Evolutionary conservation across 1,140 invertebrate species (phyloP).

Genomic region (Ceratina calcarata): DNA sequence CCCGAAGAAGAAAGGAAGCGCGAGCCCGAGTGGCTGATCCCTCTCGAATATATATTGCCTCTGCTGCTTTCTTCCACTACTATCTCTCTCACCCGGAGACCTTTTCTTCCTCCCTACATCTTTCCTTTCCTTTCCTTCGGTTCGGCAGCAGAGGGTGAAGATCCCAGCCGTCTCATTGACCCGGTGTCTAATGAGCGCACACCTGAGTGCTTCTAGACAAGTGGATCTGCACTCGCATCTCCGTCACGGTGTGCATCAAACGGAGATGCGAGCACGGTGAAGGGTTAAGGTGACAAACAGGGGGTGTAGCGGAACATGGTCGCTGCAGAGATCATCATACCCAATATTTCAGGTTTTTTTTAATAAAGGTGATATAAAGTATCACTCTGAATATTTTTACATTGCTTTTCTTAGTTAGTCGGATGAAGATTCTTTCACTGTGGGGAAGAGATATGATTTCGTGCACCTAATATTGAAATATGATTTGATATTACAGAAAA

Average conservation of each 20-base stretch:
- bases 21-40: slow-evolving; percentile 29
- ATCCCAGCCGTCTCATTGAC: slow-evolving; percentile 70
- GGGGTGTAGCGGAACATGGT: background rate
- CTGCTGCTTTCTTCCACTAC: slow-evolving; percentile 9
- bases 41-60: slow-evolving; percentile 34
- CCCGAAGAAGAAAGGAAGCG: slow-evolving; percentile 12
- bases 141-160: slow-evolving; percentile 46
- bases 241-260: slow-evolving; percentile 35
- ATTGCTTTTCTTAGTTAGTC: too few relatives aligned
- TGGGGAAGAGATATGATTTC: too few relatives aligned
- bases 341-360: too few relatives aligned
- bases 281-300: slow-evolving; percentile 1
- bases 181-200: slow-evolving; percentile 74
- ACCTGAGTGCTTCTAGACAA: slow-evolving; percentile 69
- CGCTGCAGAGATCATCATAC: too few relatives aligned
- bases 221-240: slow-evolving; percentile 69
- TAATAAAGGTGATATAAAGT: too few relatives aligned
- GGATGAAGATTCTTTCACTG: too few relatives aligned
- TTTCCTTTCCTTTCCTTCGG: slow-evolving; percentile 31
- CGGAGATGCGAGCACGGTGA: slow-evolving; percentile 9
- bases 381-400: background rate
- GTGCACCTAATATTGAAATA: too few relatives aligned
- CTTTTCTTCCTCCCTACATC: slow-evolving; percentile 35
- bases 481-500: too few relatives aligned
- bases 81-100: slow-evolving; percentile 39